Conservation (phyloP, 2,113 vertebrate species). For the Sardina pilchardus region DNA sequence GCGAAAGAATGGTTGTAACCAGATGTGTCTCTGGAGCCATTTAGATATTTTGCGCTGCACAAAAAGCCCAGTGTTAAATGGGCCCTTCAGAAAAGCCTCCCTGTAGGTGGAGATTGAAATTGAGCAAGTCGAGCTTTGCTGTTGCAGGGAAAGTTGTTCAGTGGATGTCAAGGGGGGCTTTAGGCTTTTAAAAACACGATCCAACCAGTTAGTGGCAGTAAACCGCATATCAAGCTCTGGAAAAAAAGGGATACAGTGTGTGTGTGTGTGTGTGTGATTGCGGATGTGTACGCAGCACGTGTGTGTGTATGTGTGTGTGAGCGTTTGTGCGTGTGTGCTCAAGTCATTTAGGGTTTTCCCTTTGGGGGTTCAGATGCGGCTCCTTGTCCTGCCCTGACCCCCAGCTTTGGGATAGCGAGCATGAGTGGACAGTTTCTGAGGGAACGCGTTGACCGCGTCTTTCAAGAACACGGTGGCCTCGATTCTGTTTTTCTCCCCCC, state of each 20-base stretch:
- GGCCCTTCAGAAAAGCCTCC: neutral
- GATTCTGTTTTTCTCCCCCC: neutral
- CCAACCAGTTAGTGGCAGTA: neutral
- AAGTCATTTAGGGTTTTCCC: neutral
- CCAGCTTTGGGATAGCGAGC: neutral
- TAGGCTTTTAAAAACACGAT: neutral
- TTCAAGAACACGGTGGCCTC: neutral
- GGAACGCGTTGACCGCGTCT: neutral
- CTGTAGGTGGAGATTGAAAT: constrained; percentile 1
- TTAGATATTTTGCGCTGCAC: neutral
- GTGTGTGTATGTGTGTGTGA: neutral
- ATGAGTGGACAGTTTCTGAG: constrained; percentile 8
- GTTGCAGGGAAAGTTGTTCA: neutral
- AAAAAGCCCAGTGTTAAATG: neutral
- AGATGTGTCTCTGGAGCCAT: neutral
- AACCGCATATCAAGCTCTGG: neutral
- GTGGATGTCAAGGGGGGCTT: neutral
- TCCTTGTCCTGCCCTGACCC: neutral
- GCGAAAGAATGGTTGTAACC: neutral
- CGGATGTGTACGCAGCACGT: neutral
- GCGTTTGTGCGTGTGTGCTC: neutral
- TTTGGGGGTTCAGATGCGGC: neutral
- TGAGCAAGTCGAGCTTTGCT: neutral
- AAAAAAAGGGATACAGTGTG: neutral
- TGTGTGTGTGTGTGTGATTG: neutral